Base-by-base conservation (phyloP, 2,888 invertebrate genomes). In the Callyntrura sp. region DNA sequence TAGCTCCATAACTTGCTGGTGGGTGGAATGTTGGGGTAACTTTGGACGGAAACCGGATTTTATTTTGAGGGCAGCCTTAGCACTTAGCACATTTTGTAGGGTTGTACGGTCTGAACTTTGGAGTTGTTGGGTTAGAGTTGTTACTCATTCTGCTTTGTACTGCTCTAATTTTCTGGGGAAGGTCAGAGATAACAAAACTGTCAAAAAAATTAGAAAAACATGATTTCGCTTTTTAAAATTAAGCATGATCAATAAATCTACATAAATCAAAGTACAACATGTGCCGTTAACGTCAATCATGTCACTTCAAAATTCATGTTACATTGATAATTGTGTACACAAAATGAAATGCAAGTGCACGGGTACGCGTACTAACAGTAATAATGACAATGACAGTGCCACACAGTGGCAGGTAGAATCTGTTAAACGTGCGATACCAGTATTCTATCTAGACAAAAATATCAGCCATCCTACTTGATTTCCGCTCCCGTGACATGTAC, bases 401-500 rank as follows among this genome's bases (percentile, higher is more conserved):
- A n/a, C n/a, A n/a, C n/a, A n/a, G n/a, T n/a, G n/a, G n/a, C n/a
- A 65, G 3, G 11, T 20, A 65, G 12, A 28, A 65, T 5, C 25
- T 2, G 65, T 65, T 25, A 14, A 65, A 65, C 9, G 28, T 65
- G 65, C 65, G 65, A 73, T 45, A 73, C 1, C 28, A n/a, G n/a
- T n/a, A n/a, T n/a, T n/a, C n/a, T n/a, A n/a, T n/a, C n/a, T n/a
- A n/a, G n/a, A n/a, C n/a, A n/a, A n/a, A n/a, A n/a, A n/a, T n/a
- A n/a, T n/a, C n/a, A n/a, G n/a, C n/a, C n/a, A n/a, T n/a, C 73
- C 51, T 83, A 83, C 65, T 65, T 62, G 25, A 20, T 28, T 48
- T 9, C 28, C 4, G 11, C 78, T 25, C 45, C 23, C 60, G 81
- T 68, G 87, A 87, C 87, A 87, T 70, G 87, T 70, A 86, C 55